Conservation (phyloP, 2,797 vertebrate genomes). For the Chaetodon trifasciatus region DNA sequence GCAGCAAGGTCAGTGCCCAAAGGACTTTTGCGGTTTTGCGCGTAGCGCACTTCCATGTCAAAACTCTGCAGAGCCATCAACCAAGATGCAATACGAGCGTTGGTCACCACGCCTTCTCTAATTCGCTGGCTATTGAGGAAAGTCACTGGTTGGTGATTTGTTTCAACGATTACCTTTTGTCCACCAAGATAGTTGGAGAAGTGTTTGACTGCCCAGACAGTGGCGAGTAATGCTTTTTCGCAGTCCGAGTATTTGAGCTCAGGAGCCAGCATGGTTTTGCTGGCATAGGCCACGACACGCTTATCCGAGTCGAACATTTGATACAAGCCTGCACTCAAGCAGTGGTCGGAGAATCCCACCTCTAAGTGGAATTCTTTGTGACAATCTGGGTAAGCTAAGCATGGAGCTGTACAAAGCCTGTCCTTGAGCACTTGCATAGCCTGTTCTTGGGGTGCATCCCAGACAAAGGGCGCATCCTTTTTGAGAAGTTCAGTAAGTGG, state of each 20-base stretch:
- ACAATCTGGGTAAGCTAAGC: constrained; percentile 20
- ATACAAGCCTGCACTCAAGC: constrained; percentile 5
- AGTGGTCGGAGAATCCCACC: constrained; percentile 4
- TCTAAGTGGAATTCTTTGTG: constrained; percentile 37
- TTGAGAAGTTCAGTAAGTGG: constrained; percentile 20
- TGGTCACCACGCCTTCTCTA: constrained; percentile 19
- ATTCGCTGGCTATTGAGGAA: constrained; percentile 26
- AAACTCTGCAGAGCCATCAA: constrained; percentile 35
- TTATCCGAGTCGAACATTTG: neutral
- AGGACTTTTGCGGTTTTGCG: constrained; percentile 13
- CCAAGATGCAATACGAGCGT: constrained; percentile 15
- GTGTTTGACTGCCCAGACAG: neutral
- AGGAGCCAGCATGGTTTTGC: neutral
- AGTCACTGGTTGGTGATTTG: constrained; percentile 20
- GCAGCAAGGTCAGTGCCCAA: neutral
- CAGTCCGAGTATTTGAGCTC: neutral
- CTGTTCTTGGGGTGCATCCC: neutral
- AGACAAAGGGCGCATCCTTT: constrained; percentile 14
- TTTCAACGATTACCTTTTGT: constrained; percentile 29
- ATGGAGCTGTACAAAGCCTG: neutral
- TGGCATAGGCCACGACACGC: neutral
- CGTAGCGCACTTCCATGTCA: constrained; percentile 30
- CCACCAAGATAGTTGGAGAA: constrained; percentile 22
- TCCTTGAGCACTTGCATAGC: neutral
- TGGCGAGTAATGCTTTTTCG: neutral